Conservation (phyloP, 2,113 vertebrate genomes). For the Anseranas semipalmata region DNA sequence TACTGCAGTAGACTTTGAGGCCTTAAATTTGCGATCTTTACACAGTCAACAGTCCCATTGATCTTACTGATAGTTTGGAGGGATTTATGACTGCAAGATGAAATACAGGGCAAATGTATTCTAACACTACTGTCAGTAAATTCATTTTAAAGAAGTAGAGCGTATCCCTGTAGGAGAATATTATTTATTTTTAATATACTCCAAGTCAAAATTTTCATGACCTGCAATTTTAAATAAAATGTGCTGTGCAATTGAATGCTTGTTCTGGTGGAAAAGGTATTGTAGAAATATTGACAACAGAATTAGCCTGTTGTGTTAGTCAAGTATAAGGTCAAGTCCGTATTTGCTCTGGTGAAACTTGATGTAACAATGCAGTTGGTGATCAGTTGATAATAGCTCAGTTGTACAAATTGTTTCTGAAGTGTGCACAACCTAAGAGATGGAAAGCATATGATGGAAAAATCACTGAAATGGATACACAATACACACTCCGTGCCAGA, state of each 20-base stretch:
- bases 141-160: not conserved
- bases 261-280: not conserved
- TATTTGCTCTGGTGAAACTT: not conserved
- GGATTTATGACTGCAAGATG: conserved; percentile 9
- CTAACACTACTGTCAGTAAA: not conserved
- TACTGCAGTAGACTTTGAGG: not conserved
- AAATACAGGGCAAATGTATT: not conserved
- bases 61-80: conserved; percentile 25
- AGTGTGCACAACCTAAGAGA: conserved; percentile 85
- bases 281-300: not conserved
- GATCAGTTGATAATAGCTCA: not conserved
- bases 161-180: not conserved
- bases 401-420: conserved; percentile 60
- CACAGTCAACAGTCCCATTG: not conserved
- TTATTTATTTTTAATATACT: conserved; percentile 16
- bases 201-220: not conserved
- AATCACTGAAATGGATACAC: conserved; percentile 85
- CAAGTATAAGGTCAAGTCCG: not conserved
- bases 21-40: conserved; percentile 15
- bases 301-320: not conserved
- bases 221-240: not conserved
- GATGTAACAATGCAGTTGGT: not conserved
- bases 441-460: conserved; percentile 83
- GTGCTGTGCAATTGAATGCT: not conserved
- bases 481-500: conserved; percentile 81